Evolutionary conservation across 1,140 invertebrate genomes (phyloP), one percentile per base, ranked within the genome.

Genomic region (Pygmarrhopalites habei): DNA sequence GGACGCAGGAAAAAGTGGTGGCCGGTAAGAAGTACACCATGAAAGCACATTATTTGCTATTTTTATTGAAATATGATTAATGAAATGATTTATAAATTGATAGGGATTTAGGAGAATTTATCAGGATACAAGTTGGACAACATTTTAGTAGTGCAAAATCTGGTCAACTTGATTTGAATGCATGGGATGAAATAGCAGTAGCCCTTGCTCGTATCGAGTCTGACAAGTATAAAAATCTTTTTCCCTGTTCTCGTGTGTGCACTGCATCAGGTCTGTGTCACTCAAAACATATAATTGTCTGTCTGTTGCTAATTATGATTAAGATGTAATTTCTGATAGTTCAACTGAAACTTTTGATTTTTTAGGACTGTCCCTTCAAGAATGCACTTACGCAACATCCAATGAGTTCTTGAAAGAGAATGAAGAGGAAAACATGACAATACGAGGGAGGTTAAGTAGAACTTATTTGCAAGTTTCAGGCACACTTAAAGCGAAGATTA

Each of bases 91-190:
- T n/a, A n/a, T n/a, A n/a, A n/a, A n/a, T n/a, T n/a, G 79, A 70
- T 76, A 90, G 89, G 72, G 89, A 92, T 77, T 76, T 91, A 46
- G 86, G 85, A 58, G 81, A 86, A 71, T 80, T 84, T 72, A 82
- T 93, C 64, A 81, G 88, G 67, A 78, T 85, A 32, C 80, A 83
- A 76, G 73, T 92, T 0, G 84, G 83, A 70, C 69, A 75, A 65
- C 78, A 82, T 1, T 89, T 89, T 72, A 77, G 81, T 49, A 78
- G 80, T 60, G 81, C 81, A 43, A 80, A 83, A 64, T 75, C 78
- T 66, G 72, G 79, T 49, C 76, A 77, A 62, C 59, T 73, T 15
- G 78, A 85, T 72, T 72, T 79, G 46, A 78, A 82, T 61, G 71
- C 80, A 67, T 88, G 88, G 73, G 80, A 82, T 60, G 77, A 77